A percentile compares a stretch with the other conserved stretches of the same genome.
phyloP scores from a whole-genome alignment of 2,113 vertebrate genomes.

The Corvus moneduloides region DNA sequence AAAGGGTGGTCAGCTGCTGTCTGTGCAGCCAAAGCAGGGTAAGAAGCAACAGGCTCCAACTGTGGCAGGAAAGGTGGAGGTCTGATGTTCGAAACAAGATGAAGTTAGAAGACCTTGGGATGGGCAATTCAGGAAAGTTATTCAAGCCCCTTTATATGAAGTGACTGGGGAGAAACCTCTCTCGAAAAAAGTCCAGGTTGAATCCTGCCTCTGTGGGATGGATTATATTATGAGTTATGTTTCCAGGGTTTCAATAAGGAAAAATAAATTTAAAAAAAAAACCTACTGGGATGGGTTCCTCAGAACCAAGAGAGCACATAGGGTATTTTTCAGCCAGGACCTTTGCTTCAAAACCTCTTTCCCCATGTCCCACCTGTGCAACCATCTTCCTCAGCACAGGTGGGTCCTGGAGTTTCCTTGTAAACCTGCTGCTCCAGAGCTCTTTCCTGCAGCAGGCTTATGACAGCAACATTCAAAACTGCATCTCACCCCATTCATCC shows the following conservation, averaged over 20 bases:
- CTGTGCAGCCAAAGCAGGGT: not conserved
- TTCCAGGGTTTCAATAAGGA: not conserved
- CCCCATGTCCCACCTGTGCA: not conserved
- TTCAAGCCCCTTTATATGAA: not conserved
- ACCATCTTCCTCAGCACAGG: not conserved
- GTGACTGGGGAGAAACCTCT: not conserved
- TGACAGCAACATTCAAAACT: not conserved
- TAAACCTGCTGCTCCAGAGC: not conserved
- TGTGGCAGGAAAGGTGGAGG: not conserved
- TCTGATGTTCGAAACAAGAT: not conserved
- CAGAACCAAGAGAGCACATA: not conserved
- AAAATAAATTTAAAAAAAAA: rapidly evolving
- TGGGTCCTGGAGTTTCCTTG: not conserved
- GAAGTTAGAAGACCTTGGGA: not conserved
- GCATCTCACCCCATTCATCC: not conserved
- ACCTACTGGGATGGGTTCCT: not conserved
- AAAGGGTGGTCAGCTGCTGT: not conserved
- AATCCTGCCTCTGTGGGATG: not conserved
- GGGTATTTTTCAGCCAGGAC: not conserved
- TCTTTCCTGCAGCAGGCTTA: not conserved
- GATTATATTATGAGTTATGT: not conserved
- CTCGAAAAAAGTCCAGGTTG: not conserved
- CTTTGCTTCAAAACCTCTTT: not conserved
- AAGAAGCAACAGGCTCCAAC: not conserved
- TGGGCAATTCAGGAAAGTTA: not conserved